Evolutionary conservation across 2,797 vertebrate species (phyloP).

Genomic region (Poecile montanus): DNA sequence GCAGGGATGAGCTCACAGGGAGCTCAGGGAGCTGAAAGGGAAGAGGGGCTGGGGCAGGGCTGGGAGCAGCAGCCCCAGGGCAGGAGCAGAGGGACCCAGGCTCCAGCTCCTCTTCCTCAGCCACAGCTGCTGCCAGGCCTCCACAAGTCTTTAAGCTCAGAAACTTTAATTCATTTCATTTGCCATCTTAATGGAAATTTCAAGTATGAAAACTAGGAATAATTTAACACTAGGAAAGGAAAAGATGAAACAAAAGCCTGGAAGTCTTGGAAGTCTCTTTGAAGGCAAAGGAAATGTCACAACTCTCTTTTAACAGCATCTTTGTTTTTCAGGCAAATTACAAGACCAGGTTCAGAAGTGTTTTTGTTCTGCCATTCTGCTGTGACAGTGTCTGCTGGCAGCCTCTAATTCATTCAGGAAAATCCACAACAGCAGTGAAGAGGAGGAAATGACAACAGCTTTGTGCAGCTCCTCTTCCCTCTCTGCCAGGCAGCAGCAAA

Average conservation of each 20-base stretch:
- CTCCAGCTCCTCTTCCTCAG: neutral
- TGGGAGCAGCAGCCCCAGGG: neutral
- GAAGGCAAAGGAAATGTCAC: neutral
- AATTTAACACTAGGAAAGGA: neutral
- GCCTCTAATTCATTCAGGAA: neutral
- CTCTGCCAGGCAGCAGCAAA: neutral
- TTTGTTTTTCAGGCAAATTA: neutral
- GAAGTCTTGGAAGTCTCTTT: neutral
- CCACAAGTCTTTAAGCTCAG: neutral
- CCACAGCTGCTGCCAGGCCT: neutral
- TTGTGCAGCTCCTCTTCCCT: neutral
- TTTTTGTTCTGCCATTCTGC: slow-evolving; percentile 15
- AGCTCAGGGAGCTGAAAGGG: rapidly evolving
- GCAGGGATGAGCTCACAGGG: neutral
- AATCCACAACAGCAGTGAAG: neutral
- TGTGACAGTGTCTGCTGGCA: slow-evolving; percentile 5
- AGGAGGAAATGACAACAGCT: neutral
- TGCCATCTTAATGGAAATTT: neutral
- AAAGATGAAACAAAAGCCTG: slow-evolving; percentile 2
- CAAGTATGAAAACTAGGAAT: neutral
- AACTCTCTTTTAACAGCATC: neutral
- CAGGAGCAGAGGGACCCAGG: neutral
- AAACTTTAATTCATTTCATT: neutral
- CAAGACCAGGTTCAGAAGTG: neutral
- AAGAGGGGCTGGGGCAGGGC: neutral